Evolutionary conservation across 2,113 vertebrate genomes (phyloP).

Genomic region (Notarius lentiginosus): DNA sequence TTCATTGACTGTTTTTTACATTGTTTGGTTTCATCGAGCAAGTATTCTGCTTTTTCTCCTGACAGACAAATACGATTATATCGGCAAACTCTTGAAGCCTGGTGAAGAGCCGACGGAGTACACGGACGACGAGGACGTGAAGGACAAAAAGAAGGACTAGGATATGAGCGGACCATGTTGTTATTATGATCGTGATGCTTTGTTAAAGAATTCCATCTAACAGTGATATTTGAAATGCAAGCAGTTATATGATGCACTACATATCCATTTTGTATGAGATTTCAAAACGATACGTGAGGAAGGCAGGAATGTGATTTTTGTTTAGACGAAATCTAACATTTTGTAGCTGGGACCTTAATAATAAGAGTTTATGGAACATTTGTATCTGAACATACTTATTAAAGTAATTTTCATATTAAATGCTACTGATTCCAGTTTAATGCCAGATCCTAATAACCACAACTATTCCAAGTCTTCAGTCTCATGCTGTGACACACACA

Average conservation of each 20-base stretch:
- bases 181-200: constrained; percentile 4
- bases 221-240: constrained; percentile 19
- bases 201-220: constrained; percentile 14
- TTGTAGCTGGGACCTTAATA: constrained; percentile 15
- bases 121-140: constrained; percentile 87
- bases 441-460: too few species aligned
- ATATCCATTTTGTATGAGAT: not conserved
- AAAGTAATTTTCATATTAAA: constrained; percentile 40
- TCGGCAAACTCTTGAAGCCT: constrained; percentile 92
- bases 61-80: constrained; percentile 90
- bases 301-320: not conserved
- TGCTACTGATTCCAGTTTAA: not conserved
- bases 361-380: constrained; percentile 9
- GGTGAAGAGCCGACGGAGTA: constrained; percentile 92
- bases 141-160: constrained; percentile 76
- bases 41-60: not conserved
- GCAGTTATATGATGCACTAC: constrained; percentile 10
- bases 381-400: constrained; percentile 40
- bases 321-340: constrained; percentile 32
- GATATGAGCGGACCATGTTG: constrained; percentile 6
- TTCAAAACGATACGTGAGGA: not conserved
- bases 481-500: not conserved
- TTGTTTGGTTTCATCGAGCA: not conserved
- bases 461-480: too few species aligned
- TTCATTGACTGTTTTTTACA: too few species aligned